These are phyloP conservation scores for Lutraria rhynchaena DNA, from an alignment of 1,140 invertebrate species.

Conservation along the genomic window DNA sequence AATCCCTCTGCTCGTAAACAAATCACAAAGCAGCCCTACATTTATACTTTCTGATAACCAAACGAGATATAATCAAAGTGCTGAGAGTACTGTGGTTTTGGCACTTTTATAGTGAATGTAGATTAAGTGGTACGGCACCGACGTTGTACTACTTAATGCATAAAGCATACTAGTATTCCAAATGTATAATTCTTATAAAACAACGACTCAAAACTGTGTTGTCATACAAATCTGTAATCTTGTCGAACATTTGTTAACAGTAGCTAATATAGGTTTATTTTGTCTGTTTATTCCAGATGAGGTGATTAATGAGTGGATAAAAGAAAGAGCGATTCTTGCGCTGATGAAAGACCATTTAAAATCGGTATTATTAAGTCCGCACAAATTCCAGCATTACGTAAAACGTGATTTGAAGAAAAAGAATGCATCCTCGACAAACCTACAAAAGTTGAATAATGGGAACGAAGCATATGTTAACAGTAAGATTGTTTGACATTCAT, in stretches of 20 bases:
- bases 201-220: too few relatives aligned
- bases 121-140: too few relatives aligned
- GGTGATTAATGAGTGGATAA: constrained; percentile 25
- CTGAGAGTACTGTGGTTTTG: too few relatives aligned
- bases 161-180: too few relatives aligned
- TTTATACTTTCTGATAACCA: not conserved
- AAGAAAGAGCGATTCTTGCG: constrained; percentile 15
- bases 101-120: too few relatives aligned
- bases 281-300: constrained; percentile 26
- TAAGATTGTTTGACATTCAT: constrained; percentile 1
- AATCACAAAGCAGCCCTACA: too few relatives aligned
- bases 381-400: constrained; percentile 34
- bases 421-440: not conserved
- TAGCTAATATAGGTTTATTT: too few relatives aligned
- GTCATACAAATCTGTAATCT: too few relatives aligned
- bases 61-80: not conserved
- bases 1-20: too few relatives aligned
- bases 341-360: constrained; percentile 1
- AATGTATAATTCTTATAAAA: too few relatives aligned
- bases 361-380: constrained; percentile 8
- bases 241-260: too few relatives aligned
- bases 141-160: too few relatives aligned
- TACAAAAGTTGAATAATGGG: not conserved
- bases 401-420: constrained; percentile 18
- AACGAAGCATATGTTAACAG: constrained; percentile 39